Percentiles rank a stretch among this genome's conserved stretches.
These are phyloP conservation scores for Chiloscyllium plagiosum DNA, from an alignment of 2,113 vertebrate genomes.

Conservation along the genomic window DNA sequence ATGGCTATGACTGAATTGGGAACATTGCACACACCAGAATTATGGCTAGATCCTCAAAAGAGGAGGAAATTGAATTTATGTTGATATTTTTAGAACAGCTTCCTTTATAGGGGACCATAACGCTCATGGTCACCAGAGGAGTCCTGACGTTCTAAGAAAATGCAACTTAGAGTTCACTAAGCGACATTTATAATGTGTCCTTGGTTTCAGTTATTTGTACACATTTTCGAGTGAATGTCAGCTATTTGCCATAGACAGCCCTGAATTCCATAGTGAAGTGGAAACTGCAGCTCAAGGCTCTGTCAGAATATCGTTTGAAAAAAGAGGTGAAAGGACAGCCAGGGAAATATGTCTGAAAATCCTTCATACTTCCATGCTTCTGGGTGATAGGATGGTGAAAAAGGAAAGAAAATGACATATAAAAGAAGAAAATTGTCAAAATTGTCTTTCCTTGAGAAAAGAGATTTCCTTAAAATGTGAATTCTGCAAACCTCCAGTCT, in stretches of 20 bases:
- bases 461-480: neutral
- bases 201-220: neutral
- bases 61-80: neutral
- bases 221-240: neutral
- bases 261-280: neutral
- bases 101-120: neutral
- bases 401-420: neutral
- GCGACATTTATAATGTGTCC: neutral
- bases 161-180: neutral
- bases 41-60: neutral
- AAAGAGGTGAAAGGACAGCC: neutral
- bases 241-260: neutral
- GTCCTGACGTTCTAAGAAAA: neutral
- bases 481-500: neutral
- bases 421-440: neutral
- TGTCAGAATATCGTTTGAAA: neutral
- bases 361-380: neutral
- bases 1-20: neutral
- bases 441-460: neutral
- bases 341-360: neutral
- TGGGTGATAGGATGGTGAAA: neutral
- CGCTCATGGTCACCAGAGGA: neutral
- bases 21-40: neutral
- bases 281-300: neutral
- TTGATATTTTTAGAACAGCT: neutral